A percentile compares a stretch with the other conserved stretches of the same genome.
Conservation (phyloP, 2,113 vertebrate species). For the Atractosteus spatula region DNA sequence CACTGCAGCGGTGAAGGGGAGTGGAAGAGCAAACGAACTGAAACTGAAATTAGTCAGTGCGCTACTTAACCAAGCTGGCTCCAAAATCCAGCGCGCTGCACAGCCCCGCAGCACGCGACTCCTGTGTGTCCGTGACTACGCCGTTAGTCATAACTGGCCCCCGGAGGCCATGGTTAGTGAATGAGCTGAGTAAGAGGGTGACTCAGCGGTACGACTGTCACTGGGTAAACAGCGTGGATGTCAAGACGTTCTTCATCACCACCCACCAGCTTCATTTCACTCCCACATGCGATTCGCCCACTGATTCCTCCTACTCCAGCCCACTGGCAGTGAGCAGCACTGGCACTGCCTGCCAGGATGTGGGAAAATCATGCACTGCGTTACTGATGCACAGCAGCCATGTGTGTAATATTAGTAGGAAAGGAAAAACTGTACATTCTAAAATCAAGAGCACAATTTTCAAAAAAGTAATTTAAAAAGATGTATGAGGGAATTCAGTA, state of each 20-base stretch:
- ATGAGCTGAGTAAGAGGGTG: conserved; percentile 15
- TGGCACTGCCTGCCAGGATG: no score
- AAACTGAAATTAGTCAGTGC: conserved; percentile 50
- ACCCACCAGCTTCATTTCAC: conserved; percentile 8
- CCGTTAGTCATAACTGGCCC: conserved; percentile 37
- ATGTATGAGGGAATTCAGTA: no score
- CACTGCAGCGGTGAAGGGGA: not conserved
- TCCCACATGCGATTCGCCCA: not conserved
- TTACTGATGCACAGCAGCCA: no score
- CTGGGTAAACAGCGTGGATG: conserved; percentile 22
- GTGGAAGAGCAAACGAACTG: conserved; percentile 36
- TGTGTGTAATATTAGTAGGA: no score
- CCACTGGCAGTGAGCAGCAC: not conserved
- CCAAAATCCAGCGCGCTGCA: conserved; percentile 18
- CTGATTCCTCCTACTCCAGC: not conserved
- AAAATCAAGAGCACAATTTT: no score
- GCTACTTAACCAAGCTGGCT: conserved; percentile 32
- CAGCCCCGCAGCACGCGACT: conserved; percentile 26
- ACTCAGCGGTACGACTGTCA: conserved; percentile 25
- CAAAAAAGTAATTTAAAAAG: no score
- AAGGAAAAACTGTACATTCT: no score
- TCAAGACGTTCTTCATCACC: conserved; percentile 16
- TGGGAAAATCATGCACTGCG: no score
- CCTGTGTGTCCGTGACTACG: conserved; percentile 26
- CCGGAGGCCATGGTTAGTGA: not conserved